Conservation (phyloP, 2,797 vertebrate genomes). For the Chanos chanos region DNA sequence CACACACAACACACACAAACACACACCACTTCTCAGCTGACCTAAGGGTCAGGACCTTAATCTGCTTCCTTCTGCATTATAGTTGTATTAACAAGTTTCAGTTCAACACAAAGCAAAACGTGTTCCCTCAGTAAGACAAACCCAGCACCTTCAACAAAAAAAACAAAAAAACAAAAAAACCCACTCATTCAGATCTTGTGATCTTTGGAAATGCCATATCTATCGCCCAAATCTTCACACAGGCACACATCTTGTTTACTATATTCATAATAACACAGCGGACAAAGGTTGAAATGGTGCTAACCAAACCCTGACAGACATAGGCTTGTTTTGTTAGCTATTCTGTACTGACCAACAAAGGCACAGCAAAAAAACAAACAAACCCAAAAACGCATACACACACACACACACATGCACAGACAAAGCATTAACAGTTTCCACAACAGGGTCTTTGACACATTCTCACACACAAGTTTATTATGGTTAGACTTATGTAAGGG, state of each 20-base stretch:
- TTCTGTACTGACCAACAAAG: too few relatives aligned
- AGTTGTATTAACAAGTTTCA: constrained; percentile 66
- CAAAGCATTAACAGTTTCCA: neutral
- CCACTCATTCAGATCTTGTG: too few relatives aligned
- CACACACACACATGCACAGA: too few relatives aligned
- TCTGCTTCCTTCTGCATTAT: constrained; percentile 45
- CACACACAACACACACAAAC: constrained; percentile 2
- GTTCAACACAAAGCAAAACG: constrained; percentile 55
- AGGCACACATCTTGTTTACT: neutral
- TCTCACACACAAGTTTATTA: neutral
- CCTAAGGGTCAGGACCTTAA: constrained; percentile 63
- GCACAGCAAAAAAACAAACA: too few relatives aligned
- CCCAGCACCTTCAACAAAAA: too few relatives aligned
- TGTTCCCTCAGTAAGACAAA: constrained; percentile 17
- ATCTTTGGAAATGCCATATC: constrained; percentile 5
- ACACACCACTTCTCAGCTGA: constrained; percentile 75
- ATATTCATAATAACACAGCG: too few relatives aligned
- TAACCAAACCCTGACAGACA: too few relatives aligned
- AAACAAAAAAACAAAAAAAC: too few relatives aligned
- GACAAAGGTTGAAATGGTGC: too few relatives aligned
- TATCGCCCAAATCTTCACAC: neutral
- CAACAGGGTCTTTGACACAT: neutral
- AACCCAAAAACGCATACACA: too few relatives aligned
- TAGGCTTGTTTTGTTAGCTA: too few relatives aligned
- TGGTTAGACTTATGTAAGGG: too few relatives aligned